A percentile compares a stretch with the other conserved stretches of the same genome.
These are phyloP conservation scores for Hypomecis atomaria DNA, from an alignment of 2,888 invertebrate genomes.

Conservation along the genomic window DNA sequence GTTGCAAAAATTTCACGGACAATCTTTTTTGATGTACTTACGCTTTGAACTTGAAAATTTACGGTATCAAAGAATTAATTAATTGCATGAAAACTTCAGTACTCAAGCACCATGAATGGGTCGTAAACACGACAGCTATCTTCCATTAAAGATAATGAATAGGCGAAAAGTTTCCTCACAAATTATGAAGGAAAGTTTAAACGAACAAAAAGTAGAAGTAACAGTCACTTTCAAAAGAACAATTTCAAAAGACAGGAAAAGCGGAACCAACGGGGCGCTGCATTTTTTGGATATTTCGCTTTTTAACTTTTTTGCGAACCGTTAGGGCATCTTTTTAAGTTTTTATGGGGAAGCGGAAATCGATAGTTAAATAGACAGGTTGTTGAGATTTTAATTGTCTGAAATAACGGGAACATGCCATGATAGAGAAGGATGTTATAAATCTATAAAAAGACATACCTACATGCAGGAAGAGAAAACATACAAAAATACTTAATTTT, in stretches of 20 bases:
- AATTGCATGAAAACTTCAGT: conserved; percentile 4
- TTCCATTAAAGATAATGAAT: conserved; percentile 21
- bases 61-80: neutral
- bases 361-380: conserved; percentile 53
- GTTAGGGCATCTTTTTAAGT: conserved; percentile 54
- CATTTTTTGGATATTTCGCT: conserved; percentile 47
- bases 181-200: conserved; percentile 15
- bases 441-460: neutral
- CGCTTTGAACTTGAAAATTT: neutral
- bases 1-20: neutral
- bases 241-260: conserved; percentile 51
- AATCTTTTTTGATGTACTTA: neutral
- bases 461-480: neutral
- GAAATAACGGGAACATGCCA: conserved; percentile 43
- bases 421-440: conserved; percentile 1
- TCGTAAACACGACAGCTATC: conserved; percentile 2
- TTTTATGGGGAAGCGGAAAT: conserved; percentile 67
- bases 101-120: neutral
- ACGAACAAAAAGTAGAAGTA: conserved; percentile 26
- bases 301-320: conserved; percentile 43
- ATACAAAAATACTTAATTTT: no score
- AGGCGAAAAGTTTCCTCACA: conserved; percentile 13
- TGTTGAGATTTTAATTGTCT: conserved; percentile 47
- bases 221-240: conserved; percentile 35
- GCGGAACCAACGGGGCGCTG: conserved; percentile 35